phyloP scores from a whole-genome alignment of 2,797 vertebrate genomes.

The Coendou prehensilis region DNA sequence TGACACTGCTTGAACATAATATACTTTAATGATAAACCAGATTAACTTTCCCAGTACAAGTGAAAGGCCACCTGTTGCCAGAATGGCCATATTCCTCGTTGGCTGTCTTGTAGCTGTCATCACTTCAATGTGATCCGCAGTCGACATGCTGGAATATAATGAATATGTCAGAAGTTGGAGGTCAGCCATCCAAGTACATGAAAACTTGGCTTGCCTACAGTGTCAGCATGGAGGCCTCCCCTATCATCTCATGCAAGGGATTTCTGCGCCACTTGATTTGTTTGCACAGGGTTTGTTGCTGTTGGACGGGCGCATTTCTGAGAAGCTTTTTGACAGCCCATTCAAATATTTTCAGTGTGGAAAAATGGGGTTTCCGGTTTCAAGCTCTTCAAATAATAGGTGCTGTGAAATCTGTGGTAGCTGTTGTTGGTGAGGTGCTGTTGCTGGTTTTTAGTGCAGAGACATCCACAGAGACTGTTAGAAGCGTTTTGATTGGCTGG shows the following conservation, averaged over 20 bases:
- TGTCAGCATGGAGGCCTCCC: conserved; percentile 91
- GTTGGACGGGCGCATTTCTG: conserved; percentile 90
- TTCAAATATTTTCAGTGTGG: conserved; percentile 91
- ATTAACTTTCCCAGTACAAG: conserved; percentile 93
- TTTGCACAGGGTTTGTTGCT: conserved; percentile 93
- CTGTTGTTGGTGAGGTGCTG: conserved; percentile 82
- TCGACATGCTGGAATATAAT: conserved; percentile 93
- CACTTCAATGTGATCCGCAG: conserved; percentile 91
- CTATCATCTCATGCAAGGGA: conserved; percentile 91
- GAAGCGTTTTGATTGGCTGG: conserved; percentile 84
- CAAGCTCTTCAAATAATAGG: conserved; percentile 86
- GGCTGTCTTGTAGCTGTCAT: conserved; percentile 94
- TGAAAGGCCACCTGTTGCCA: conserved; percentile 94
- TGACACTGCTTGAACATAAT: conserved; percentile 91
- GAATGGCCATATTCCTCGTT: conserved; percentile 92
- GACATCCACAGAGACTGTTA: conserved; percentile 75
- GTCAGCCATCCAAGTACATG: conserved; percentile 94
- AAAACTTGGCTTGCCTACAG: conserved; percentile 92
- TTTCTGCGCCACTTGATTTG: conserved; percentile 93
- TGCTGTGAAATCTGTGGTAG: conserved; percentile 86
- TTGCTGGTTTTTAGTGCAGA: conserved; percentile 84
- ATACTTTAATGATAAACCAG: conserved; percentile 93
- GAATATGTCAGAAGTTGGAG: conserved; percentile 94
- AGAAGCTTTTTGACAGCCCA: conserved; percentile 92
- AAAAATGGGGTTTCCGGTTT: conserved; percentile 89